phyloP scores from a whole-genome alignment of 1,140 invertebrate genomes.

The Saccostrea echinata region DNA sequence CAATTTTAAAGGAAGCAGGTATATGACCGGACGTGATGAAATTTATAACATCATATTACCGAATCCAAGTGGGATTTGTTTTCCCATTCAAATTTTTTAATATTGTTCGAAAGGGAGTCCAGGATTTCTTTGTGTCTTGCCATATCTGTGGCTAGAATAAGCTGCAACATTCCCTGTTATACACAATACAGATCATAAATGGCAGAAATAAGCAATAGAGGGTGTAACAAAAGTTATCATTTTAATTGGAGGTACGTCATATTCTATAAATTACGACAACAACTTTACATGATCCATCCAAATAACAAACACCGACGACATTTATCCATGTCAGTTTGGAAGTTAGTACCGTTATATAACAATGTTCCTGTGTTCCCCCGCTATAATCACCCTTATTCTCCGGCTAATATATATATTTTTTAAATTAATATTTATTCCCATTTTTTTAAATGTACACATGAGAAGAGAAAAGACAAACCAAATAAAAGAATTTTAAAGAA shows the following conservation, averaged over 20 bases:
- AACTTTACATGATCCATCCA: background rate
- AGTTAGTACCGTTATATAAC: no score
- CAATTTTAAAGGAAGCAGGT: background rate
- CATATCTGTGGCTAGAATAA: slow-evolving; percentile 80
- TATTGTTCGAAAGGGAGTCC: slow-evolving; percentile 58
- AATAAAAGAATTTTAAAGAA: background rate
- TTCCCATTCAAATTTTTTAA: slow-evolving; percentile 54
- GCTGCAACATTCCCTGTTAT: slow-evolving; percentile 73
- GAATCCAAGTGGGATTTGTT: slow-evolving; percentile 46
- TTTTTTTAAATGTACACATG: background rate
- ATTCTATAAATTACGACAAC: background rate
- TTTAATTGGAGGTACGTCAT: background rate
- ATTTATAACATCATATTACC: slow-evolving; percentile 44
- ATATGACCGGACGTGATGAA: background rate
- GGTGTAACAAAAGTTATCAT: background rate
- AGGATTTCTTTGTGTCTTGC: slow-evolving; percentile 79
- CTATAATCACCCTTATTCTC: no score
- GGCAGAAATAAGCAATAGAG: background rate
- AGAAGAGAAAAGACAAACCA: background rate
- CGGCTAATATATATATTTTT: no score
- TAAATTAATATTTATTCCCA: no score
- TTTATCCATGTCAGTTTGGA: no score
- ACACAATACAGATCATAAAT: slow-evolving; percentile 31
- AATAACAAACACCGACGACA: background rate
- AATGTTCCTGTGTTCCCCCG: no score